Percentiles rank a stretch among this genome's conserved stretches.
phyloP scores from a whole-genome alignment of 1,140 invertebrate genomes.

The Ladona fulva region DNA sequence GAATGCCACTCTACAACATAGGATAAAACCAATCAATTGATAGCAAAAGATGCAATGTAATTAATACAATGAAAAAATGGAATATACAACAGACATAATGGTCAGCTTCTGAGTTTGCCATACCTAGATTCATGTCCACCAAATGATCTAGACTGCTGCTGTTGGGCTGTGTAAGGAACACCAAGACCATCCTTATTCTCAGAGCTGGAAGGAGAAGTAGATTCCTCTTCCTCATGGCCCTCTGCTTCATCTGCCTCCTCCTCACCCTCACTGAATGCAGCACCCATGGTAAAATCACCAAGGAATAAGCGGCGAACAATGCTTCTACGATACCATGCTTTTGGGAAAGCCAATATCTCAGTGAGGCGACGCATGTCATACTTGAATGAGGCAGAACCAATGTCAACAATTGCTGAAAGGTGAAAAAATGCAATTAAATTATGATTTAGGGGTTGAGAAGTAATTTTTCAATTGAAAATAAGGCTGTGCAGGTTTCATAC shows the following conservation, averaged over 20 bases:
- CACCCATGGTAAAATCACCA: slow-evolving; percentile 65
- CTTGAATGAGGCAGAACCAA: slow-evolving; percentile 96
- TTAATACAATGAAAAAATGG: no score
- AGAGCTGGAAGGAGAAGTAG: slow-evolving; percentile 31
- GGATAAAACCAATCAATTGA: no score
- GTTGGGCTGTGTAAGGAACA: not conserved
- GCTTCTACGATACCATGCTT: slow-evolving; percentile 92
- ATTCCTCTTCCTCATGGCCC: not conserved
- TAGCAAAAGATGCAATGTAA: no score
- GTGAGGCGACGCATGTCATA: slow-evolving; percentile 97
- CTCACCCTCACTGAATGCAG: slow-evolving; percentile 43
- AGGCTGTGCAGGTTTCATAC: no score
- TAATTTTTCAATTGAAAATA: no score
- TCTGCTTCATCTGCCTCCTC: slow-evolving; percentile 16
- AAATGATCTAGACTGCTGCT: not conserved
- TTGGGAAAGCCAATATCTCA: slow-evolving; percentile 95
- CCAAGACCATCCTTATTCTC: slow-evolving; percentile 18
- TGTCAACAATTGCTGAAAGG: slow-evolving; percentile 77
- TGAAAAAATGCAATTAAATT: no score
- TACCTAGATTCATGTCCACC: not conserved
- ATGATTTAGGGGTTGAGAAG: no score
- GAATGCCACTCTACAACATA: no score
- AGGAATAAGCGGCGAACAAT: slow-evolving; percentile 88
- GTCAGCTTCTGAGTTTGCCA: no score
- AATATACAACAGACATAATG: no score